A percentile compares a stretch with the other conserved stretches of the same genome.
phyloP scores from a whole-genome alignment of 2,113 vertebrate species.

The Synodontis membranacea region DNA sequence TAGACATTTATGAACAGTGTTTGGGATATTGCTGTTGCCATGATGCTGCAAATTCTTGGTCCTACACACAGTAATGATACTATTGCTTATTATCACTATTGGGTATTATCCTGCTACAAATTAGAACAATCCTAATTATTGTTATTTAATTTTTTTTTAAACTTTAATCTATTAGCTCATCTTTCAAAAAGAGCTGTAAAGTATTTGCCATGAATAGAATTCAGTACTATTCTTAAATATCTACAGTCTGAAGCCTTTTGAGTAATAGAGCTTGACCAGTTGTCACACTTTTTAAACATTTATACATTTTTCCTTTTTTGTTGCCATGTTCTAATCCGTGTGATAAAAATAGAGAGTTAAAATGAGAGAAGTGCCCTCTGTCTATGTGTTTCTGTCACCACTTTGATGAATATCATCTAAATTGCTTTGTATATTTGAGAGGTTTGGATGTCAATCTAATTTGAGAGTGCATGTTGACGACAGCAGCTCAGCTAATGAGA shows the following conservation, averaged over 20 bases:
- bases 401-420: slow-evolving; percentile 99
- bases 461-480: slow-evolving; percentile 96
- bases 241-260: background rate
- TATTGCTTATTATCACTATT: too few species aligned
- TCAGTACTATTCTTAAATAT: background rate
- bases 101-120: background rate
- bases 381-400: slow-evolving; percentile 97
- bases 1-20: background rate
- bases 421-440: slow-evolving; percentile 99
- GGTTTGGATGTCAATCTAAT: slow-evolving; percentile 99
- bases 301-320: background rate
- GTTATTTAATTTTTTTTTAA: background rate
- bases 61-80: background rate
- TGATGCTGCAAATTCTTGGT: background rate
- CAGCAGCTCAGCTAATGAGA: slow-evolving; percentile 97
- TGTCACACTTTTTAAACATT: slow-evolving; percentile 9
- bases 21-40: background rate
- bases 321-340: slow-evolving; percentile 59
- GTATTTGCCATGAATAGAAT: background rate
- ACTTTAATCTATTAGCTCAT: background rate
- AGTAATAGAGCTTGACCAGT: slow-evolving; percentile 58
- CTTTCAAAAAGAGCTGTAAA: background rate
- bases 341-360: slow-evolving; percentile 54
- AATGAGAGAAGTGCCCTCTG: slow-evolving; percentile 67
- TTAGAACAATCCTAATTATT: background rate